Evolutionary conservation across 1,140 invertebrate species (phyloP).

Genomic region (Drosophila pandora): DNA sequence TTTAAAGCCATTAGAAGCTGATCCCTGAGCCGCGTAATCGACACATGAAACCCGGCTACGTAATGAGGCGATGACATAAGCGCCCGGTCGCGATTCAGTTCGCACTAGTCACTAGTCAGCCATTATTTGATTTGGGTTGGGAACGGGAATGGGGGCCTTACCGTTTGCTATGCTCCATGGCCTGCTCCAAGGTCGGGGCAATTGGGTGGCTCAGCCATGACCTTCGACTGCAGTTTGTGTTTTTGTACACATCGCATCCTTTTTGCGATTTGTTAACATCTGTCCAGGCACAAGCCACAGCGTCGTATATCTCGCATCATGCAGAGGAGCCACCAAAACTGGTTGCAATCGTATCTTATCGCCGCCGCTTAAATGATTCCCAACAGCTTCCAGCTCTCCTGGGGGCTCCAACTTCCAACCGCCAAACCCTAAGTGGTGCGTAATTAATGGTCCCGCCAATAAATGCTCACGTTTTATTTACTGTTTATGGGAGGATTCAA

Average conservation of each 20-base stretch:
- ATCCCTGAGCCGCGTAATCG: slow-evolving; percentile 15
- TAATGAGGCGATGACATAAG: slow-evolving; percentile 53
- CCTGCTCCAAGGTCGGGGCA: slow-evolving; percentile 33
- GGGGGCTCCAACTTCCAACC: slow-evolving; percentile 15
- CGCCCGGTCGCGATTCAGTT: slow-evolving; percentile 2
- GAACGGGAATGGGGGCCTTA: slow-evolving; percentile 5
- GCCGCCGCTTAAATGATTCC: slow-evolving; percentile 37
- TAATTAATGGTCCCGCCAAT: slow-evolving; percentile 71
- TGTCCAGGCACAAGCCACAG: slow-evolving; percentile 46
- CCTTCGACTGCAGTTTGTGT: slow-evolving; percentile 12
- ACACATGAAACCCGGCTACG: slow-evolving; percentile 11
- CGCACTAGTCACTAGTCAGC: slow-evolving; percentile 7
- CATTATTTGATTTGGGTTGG: slow-evolving; percentile 21
- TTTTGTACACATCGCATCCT: slow-evolving; percentile 5
- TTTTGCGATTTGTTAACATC: slow-evolving; percentile 46
- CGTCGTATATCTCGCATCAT: slow-evolving; percentile 20
- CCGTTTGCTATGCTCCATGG: slow-evolving; percentile 34
- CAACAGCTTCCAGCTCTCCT: slow-evolving; percentile 53
- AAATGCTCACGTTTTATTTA: slow-evolving; percentile 77
- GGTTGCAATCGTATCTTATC: slow-evolving; percentile 46
- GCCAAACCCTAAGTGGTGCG: slow-evolving; percentile 50
- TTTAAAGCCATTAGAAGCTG: slow-evolving; percentile 10
- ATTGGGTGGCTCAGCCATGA: slow-evolving; percentile 20
- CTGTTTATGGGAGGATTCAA: slow-evolving; percentile 60
- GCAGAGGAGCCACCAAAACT: slow-evolving; percentile 21